A percentile compares a stretch with the other conserved stretches of the same genome.
These are phyloP conservation scores for Idaea aversata DNA, from an alignment of 2,888 invertebrate species.

Conservation along the genomic window DNA sequence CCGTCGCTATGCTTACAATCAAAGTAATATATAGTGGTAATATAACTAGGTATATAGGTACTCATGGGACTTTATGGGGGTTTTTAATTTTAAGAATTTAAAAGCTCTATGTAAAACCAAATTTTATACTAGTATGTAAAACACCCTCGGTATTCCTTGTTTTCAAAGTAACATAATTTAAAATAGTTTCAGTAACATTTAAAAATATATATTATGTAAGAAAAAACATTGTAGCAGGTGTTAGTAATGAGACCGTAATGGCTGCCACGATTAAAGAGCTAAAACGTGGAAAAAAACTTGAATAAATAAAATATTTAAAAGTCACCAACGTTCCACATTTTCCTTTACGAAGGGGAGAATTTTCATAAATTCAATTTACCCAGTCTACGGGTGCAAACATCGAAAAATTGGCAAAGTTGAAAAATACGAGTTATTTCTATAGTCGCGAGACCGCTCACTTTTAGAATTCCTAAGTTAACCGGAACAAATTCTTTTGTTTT, in stretches of 20 bases:
- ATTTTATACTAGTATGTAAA: too few relatives aligned
- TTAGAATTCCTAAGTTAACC: slow-evolving; percentile 4
- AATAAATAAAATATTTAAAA: slow-evolving; percentile 50
- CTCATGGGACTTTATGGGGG: too few relatives aligned
- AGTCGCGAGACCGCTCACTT: slow-evolving; percentile 7
- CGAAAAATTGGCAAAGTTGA: slow-evolving; percentile 32
- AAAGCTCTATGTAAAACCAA: too few relatives aligned
- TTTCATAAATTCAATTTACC: slow-evolving; percentile 54
- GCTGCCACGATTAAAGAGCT: slow-evolving; percentile 38
- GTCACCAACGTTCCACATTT: slow-evolving; percentile 50
- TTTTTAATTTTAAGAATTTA: too few relatives aligned
- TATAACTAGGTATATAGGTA: too few relatives aligned
- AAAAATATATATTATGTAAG: neutral
- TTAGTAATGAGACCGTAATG: slow-evolving; percentile 37
- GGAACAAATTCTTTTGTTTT: slow-evolving; percentile 11
- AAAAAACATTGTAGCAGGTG: slow-evolving; percentile 40
- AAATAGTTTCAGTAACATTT: neutral
- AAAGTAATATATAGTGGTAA: neutral
- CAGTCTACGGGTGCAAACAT: slow-evolving; percentile 33
- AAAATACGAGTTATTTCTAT: slow-evolving; percentile 14
- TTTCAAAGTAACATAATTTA: neutral
- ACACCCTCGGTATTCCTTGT: too few relatives aligned
- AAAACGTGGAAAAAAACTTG: slow-evolving; percentile 36
- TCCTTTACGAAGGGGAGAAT: slow-evolving; percentile 31
- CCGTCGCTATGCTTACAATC: neutral